These are phyloP conservation scores for Microtus ochrogaster DNA, from an alignment of 2,113 vertebrate genomes.

Conservation along the genomic window DNA sequence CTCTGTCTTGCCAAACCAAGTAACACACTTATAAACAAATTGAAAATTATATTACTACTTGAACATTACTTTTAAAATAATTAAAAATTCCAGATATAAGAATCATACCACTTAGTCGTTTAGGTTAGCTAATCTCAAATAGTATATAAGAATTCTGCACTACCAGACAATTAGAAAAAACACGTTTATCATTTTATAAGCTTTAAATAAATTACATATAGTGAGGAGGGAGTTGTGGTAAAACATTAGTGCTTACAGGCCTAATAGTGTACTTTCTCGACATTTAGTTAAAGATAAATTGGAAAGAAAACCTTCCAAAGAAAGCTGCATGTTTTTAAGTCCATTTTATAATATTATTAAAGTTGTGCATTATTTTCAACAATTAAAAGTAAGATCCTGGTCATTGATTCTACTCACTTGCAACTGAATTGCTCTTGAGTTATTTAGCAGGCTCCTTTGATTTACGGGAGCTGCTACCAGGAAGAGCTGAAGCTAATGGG, in stretches of 20 bases:
- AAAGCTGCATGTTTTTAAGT: conserved; percentile 46
- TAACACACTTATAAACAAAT: neutral
- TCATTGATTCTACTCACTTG: conserved; percentile 55
- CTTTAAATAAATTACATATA: conserved; percentile 33
- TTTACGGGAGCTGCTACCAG: conserved; percentile 33
- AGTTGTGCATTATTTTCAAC: conserved; percentile 43
- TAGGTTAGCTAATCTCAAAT: conserved; percentile 3
- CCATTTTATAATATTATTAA: conserved; percentile 38
- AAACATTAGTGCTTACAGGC: neutral
- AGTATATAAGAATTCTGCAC: neutral
- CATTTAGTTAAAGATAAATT: neutral
- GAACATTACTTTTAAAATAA: conserved; percentile 41
- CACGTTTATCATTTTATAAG: conserved; percentile 34
- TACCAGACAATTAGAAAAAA: conserved; percentile 31
- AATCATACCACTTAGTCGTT: conserved; percentile 27
- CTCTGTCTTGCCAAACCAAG: neutral
- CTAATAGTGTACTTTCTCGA: conserved; percentile 26
- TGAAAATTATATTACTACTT: conserved; percentile 8
- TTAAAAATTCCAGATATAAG: conserved; percentile 41
- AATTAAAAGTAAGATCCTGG: conserved; percentile 42
- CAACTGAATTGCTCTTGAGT: conserved; percentile 53
- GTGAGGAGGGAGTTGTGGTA: neutral
- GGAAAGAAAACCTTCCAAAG: neutral
- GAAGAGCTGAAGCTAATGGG: conserved; percentile 54
- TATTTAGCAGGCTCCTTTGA: conserved; percentile 59